Conservation (phyloP, 2,113 vertebrate species). For the Carassius auratus region DNA sequence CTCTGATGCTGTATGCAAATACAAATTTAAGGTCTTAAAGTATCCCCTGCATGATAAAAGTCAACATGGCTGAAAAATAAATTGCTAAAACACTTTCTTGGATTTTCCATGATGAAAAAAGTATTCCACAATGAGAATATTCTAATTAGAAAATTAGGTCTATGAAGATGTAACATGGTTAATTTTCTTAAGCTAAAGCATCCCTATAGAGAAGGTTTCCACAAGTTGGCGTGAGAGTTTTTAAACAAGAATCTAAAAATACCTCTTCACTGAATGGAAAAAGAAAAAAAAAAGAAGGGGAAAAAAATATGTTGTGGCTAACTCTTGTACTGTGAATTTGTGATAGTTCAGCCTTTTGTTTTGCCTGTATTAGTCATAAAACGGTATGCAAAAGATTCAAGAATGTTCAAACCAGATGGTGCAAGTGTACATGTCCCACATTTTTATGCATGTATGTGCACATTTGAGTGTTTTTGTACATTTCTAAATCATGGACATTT, state of each 20-base stretch:
- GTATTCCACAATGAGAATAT: not conserved
- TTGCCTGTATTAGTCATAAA: slow-evolving; percentile 17
- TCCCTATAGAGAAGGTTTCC: not conserved
- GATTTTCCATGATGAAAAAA: not conserved
- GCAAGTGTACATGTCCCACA: slow-evolving; percentile 34
- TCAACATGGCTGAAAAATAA: not conserved
- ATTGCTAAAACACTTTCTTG: not conserved
- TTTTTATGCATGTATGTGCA: slow-evolving; percentile 71
- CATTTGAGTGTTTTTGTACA: slow-evolving; percentile 68
- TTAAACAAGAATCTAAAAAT: not conserved
- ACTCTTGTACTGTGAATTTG: slow-evolving; percentile 43
- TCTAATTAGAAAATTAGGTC: not conserved
- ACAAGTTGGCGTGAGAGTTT: not conserved
- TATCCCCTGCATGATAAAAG: slow-evolving; percentile 17
- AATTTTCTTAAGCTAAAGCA: not conserved
- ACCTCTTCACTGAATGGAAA: not conserved
- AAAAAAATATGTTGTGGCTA: not conserved
- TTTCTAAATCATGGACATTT: slow-evolving; percentile 65
- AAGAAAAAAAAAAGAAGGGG: not conserved
- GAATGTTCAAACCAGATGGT: slow-evolving; percentile 15
- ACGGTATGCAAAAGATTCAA: slow-evolving; percentile 13
- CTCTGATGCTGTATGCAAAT: slow-evolving; percentile 18
- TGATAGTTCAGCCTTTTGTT: slow-evolving; percentile 1
- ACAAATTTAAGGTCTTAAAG: slow-evolving; percentile 46
- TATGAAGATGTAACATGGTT: not conserved